Evolutionary conservation across 2,888 invertebrate genomes (phyloP).

Genomic region (Hecatera dysodea): DNA sequence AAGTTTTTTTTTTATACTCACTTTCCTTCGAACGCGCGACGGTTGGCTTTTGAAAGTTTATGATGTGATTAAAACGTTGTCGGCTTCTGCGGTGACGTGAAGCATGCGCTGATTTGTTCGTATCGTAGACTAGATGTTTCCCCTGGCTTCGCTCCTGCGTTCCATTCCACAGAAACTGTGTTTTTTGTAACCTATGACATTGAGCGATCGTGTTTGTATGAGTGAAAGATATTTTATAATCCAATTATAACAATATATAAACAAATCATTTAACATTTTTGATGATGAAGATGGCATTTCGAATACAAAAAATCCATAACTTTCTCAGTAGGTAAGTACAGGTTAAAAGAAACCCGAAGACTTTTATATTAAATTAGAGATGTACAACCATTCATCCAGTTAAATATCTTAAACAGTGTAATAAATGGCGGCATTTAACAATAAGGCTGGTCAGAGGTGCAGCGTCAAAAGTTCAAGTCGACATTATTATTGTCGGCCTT

Average conservation of each 20-base stretch:
- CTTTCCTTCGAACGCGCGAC: conserved; percentile 75
- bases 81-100: conserved; percentile 74
- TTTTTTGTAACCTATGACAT: too few relatives aligned
- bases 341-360: not conserved
- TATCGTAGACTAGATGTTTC: not conserved
- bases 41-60: conserved; percentile 77
- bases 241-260: too few relatives aligned
- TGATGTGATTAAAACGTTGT: conserved; percentile 76
- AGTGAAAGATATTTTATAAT: too few relatives aligned
- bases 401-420: conserved; percentile 31
- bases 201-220: too few relatives aligned
- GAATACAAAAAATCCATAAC: not conserved
- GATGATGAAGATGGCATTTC: not conserved
- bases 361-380: conserved; percentile 5
- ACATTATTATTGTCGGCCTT: conserved; percentile 41
- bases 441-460: conserved; percentile 46
- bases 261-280: too few relatives aligned
- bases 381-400: conserved; percentile 3
- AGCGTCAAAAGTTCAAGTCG: conserved; percentile 47
- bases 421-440: conserved; percentile 43
- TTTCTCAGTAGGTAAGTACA: not conserved
- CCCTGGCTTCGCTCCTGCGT: not conserved
- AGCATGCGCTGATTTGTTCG: conserved; percentile 6
- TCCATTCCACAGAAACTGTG: not conserved
- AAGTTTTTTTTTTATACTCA: conserved; percentile 70